A percentile compares a stretch with the other conserved stretches of the same genome.
These are phyloP conservation scores for Herpetotheres cachinnans DNA, from an alignment of 2,113 vertebrate genomes.

Conservation along the genomic window DNA sequence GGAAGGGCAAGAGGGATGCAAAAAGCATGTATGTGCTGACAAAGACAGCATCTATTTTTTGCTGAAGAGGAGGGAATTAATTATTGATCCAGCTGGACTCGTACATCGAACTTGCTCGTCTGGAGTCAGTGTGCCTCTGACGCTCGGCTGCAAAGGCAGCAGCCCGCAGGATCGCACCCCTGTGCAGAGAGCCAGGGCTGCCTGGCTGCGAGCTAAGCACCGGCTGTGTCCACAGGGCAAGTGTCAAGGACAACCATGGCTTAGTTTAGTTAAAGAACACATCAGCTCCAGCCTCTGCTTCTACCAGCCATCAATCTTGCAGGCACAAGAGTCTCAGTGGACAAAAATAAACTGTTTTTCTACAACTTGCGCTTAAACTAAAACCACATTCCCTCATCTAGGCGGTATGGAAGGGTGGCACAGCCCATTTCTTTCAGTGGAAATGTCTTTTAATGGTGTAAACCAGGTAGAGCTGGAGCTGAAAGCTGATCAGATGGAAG, in stretches of 20 bases:
- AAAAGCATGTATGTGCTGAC: neutral
- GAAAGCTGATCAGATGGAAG: neutral
- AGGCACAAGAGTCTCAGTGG: neutral
- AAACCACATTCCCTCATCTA: neutral
- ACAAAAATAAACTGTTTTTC: neutral
- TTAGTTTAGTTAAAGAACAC: neutral
- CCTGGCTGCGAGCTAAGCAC: neutral
- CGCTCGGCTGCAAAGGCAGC: neutral
- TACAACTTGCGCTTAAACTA: neutral
- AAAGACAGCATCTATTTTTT: constrained; percentile 19
- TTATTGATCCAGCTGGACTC: constrained; percentile 55
- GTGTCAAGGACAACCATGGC: neutral
- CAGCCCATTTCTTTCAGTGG: neutral
- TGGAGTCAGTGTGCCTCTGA: neutral
- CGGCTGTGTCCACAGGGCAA: neutral
- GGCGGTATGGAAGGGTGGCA: neutral
- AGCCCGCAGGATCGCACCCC: neutral
- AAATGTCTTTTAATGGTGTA: neutral
- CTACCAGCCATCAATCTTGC: neutral
- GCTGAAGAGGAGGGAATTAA: constrained; percentile 51
- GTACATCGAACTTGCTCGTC: neutral
- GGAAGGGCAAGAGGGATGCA: neutral
- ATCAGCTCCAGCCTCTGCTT: neutral
- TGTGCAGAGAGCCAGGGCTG: neutral
- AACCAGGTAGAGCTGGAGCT: neutral